phyloP scores from a whole-genome alignment of 2,113 vertebrate species.

The Nothocercus nigrocapillus region DNA sequence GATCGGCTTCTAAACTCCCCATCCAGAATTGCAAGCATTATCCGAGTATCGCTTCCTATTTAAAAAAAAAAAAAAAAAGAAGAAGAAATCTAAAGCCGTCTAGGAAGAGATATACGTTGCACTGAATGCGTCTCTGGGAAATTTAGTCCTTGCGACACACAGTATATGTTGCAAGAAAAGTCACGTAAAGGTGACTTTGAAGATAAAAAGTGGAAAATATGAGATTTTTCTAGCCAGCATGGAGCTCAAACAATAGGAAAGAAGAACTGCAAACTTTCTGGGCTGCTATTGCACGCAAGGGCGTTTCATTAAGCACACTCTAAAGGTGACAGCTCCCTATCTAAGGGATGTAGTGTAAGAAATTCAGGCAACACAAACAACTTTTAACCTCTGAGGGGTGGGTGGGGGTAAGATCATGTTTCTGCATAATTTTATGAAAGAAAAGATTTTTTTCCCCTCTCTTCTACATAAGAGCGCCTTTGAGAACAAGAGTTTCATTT shows the following conservation, averaged over 20 bases:
- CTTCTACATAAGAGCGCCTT: background rate
- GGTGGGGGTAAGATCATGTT: background rate
- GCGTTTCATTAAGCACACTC: constrained; percentile 5
- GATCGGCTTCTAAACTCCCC: background rate
- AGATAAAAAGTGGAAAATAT: background rate
- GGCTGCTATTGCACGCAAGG: background rate
- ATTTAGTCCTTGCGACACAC: background rate
- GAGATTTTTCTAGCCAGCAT: background rate
- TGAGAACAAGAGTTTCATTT: background rate
- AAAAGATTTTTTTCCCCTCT: background rate
- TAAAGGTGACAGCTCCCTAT: background rate
- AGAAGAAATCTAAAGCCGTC: background rate
- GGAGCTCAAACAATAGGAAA: constrained; percentile 6
- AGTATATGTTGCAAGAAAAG: background rate
- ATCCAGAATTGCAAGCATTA: background rate
- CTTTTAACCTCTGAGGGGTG: background rate
- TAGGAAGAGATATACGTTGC: background rate
- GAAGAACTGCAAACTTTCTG: background rate
- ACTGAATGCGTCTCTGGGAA: background rate
- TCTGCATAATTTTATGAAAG: background rate
- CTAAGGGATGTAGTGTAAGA: background rate
- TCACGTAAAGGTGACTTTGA: background rate
- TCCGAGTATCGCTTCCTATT: background rate
- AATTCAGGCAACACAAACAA: background rate
- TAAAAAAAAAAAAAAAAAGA: background rate